These are phyloP conservation scores for Motacilla tschutschensis DNA, from an alignment of 2,113 vertebrate genomes.

Conservation along the genomic window DNA sequence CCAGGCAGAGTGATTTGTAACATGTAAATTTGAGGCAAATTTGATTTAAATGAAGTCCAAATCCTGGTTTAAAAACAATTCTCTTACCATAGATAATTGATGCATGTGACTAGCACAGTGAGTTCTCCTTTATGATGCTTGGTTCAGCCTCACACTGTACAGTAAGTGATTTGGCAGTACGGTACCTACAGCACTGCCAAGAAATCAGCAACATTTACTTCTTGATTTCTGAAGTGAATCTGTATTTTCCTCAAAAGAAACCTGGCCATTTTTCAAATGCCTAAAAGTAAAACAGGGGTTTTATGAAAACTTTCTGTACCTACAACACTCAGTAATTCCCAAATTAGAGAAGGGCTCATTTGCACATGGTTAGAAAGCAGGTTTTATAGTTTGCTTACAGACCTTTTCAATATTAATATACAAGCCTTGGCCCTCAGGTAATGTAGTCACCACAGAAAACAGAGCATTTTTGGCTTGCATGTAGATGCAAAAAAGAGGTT, in stretches of 20 bases:
- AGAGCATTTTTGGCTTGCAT: neutral
- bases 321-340: neutral
- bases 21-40: slow-evolving; percentile 43
- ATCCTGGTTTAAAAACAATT: slow-evolving; percentile 58
- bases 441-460: neutral
- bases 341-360: neutral
- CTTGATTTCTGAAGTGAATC: slow-evolving; percentile 19
- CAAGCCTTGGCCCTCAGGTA: neutral
- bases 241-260: neutral
- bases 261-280: neutral
- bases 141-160: slow-evolving; percentile 22
- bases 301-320: neutral
- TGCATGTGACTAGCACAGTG: slow-evolving; percentile 48
- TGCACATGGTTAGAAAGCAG: neutral
- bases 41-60: slow-evolving; percentile 62
- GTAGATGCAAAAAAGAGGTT: neutral
- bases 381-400: neutral
- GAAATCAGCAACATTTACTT: slow-evolving; percentile 48
- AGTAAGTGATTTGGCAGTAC: slow-evolving; percentile 37
- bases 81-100: slow-evolving; percentile 56
- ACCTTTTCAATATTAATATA: neutral
- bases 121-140: slow-evolving; percentile 37
- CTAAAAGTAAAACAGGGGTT: neutral
- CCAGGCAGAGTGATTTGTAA: slow-evolving; percentile 26
- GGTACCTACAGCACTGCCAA: neutral